Base-by-base conservation (phyloP, 2,113 vertebrate species). In the Talpa occidentalis region DNA sequence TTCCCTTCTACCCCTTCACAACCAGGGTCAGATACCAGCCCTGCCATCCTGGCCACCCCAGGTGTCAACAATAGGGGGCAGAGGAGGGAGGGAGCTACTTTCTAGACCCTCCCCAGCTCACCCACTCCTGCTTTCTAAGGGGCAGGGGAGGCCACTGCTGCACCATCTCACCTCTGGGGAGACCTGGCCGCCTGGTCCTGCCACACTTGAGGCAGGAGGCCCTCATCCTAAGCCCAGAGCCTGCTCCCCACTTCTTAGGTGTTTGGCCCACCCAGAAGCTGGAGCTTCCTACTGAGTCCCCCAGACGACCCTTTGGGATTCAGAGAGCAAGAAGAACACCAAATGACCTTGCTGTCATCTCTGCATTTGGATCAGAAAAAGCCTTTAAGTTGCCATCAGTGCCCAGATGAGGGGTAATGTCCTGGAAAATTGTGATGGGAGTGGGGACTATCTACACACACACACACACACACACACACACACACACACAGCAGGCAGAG, bases 71-170 rank as follows among this genome's bases (percentile, higher is more conserved):
- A 47, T 22, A 82, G 24, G 24, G 40, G 32, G 17, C 62, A 37
- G 15, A 4, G 2, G 8, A 40, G 56, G 69, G 32, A 19, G 5
- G 1, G 8, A 40, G 56, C 4, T 14, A 19, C 17, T 56, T 56
- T 22, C 54, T 22, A 56, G 40, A 37, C 40, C 24, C 62, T 44
- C 9, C 28, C 54, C 2, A 2, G 32, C 4, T 77, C 19, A 9
- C 0, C 8, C 32, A 40, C 30, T 28, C 4, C 32, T 15, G 22
- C 22, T 81, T 54, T 22, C 77, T 47, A 69, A 54, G 6, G 10
- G 66, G 17, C 62, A 4, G 2, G 0, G 0, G 10, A 15, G 0
- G 0, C 15, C 35, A 67, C 11, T 1, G 3, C 11, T 42, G 17
- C 52, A 7, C 12, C 64, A 22, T 62, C 26, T 90, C 56, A 9